Percentiles rank a stretch among this genome's conserved stretches.
Conservation (phyloP, 2,888 invertebrate species). For the Keiferia lycopersicella region DNA sequence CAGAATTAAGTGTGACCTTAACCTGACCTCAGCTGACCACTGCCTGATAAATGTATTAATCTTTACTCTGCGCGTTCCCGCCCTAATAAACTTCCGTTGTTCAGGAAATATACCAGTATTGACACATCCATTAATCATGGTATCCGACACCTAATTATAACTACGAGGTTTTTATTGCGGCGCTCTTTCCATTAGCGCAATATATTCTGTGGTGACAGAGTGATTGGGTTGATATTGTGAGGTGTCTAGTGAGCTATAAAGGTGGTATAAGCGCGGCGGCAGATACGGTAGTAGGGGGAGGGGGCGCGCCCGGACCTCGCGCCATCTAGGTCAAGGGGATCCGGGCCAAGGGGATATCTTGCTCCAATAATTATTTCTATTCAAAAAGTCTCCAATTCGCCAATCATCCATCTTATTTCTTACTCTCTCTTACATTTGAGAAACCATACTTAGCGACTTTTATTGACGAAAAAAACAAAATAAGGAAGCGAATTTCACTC, state of each 20-base stretch:
- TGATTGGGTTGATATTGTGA: background rate
- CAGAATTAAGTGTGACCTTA: slow-evolving; percentile 9
- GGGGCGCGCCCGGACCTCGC: slow-evolving; percentile 23
- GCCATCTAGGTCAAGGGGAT: slow-evolving; percentile 57
- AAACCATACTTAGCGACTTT: no score
- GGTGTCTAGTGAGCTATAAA: slow-evolving; percentile 11
- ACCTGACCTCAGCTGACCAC: slow-evolving; percentile 4
- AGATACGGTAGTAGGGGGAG: background rate
- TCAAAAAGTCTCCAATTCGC: background rate
- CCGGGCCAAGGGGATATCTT: slow-evolving; percentile 56
- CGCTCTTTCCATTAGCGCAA: slow-evolving; percentile 10
- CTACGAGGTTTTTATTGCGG: background rate
- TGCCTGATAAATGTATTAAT: background rate
- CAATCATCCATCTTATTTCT: slow-evolving; percentile 26
- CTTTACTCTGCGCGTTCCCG: background rate
- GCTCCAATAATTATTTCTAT: slow-evolving; percentile 15
- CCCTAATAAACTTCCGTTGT: background rate
- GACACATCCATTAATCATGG: background rate
- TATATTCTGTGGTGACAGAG: background rate
- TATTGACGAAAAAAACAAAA: no score
- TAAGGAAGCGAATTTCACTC: background rate
- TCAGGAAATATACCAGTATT: background rate
- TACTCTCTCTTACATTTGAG: background rate
- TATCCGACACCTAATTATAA: background rate
- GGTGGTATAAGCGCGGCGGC: background rate